Evolutionary conservation across 2,888 invertebrate species (phyloP).

Genomic region (Athalia cordata): DNA sequence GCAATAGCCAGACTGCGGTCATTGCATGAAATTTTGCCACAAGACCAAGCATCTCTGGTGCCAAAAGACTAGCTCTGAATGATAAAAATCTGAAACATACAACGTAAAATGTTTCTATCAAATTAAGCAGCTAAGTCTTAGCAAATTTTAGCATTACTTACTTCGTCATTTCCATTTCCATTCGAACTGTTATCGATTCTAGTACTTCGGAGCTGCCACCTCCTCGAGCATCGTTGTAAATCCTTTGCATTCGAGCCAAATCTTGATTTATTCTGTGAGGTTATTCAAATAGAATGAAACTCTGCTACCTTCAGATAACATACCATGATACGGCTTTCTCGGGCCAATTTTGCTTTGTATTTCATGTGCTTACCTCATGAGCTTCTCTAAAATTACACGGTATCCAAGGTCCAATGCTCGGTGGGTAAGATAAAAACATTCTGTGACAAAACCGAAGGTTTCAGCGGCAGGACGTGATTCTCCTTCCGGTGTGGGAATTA

Average conservation of each 20-base stretch:
- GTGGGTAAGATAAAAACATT: constrained; percentile 94
- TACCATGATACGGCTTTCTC: background rate
- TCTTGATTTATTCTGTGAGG: constrained; percentile 75
- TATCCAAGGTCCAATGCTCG: constrained; percentile 86
- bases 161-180: constrained; percentile 81
- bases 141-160: constrained; percentile 65
- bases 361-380: constrained; percentile 67
- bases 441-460: constrained; percentile 89
- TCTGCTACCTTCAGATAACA: background rate
- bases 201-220: constrained; percentile 76
- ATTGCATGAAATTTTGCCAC: constrained; percentile 86
- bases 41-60: constrained; percentile 83
- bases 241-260: constrained; percentile 83
- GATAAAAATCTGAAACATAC: constrained; percentile 79
- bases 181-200: constrained; percentile 78
- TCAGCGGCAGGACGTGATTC: constrained; percentile 77
- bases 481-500: constrained; percentile 81
- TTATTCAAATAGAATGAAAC: constrained; percentile 1
- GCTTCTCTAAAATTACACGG: constrained; percentile 73
- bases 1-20: constrained; percentile 89
- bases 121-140: background rate
- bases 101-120: background rate
- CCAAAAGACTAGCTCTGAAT: constrained; percentile 84
- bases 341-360: constrained; percentile 7
- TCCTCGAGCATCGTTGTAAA: constrained; percentile 81